Evolutionary conservation across 2,888 invertebrate genomes (phyloP), one percentile per base, ranked within the genome.

Genomic region (Oxystoma pomonae): DNA sequence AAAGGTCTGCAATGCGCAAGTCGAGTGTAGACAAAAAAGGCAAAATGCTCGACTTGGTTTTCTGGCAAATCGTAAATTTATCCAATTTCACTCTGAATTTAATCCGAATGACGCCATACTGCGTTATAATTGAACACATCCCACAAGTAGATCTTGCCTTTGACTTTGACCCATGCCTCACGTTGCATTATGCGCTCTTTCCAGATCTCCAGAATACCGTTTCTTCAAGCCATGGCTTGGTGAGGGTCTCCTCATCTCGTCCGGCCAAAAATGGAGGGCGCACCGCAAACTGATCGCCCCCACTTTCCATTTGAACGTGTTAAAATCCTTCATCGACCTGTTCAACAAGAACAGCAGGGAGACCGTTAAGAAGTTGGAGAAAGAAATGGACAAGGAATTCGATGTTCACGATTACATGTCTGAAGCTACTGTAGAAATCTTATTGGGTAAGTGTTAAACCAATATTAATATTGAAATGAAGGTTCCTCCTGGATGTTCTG

Each of bases 261-360:
- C 89, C 69, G 92, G 92, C 87, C 88, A 88, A 72, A 92, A 91
- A 86, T 93, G 93, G 93, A 86, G 90, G 59, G 86, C 90, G 18
- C 92, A 93, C 78, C 87, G 93, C 71, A 92, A 92, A 82, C 81
- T 93, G 70, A 93, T 93, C 70, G 92, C 93, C 9, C 93, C 93
- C 56, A 92, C 92, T 67, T 93, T 93, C 87, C 92, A 93, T 76
- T 83, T 93, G 80, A 93, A 93, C 79, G 91, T 93, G 1, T 81
- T 93, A 71, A 92, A 92, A 83, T 90, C 91, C 71, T 93, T 93
- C 82, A 90, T 93, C 73, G 90, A 91, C 75, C 82, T 92, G 49
- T 93, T 93, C 83, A 92, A 93, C 76, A 90, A 89, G 67, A 92
- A 92, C 81, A 91, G 91, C 55, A 84, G 85, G 56, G 85, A 87